Evolutionary conservation across 1,140 invertebrate species (phyloP), one percentile per base, ranked within the genome.

Genomic region (Lordiphosa collinella): DNA sequence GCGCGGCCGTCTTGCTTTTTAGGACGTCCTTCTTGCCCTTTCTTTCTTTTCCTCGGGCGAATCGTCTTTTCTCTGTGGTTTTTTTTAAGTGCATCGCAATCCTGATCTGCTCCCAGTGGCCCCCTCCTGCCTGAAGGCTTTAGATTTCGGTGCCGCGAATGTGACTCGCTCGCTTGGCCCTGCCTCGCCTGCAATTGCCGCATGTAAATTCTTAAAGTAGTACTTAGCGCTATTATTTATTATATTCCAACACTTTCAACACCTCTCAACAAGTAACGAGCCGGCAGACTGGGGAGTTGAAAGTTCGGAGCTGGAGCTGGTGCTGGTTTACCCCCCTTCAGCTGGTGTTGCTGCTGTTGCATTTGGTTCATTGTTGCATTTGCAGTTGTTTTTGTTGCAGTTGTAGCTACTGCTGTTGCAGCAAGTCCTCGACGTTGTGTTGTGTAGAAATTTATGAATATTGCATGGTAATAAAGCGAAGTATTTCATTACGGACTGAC

Each of bases 191-290:
- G 78, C 78, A 82, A 82, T 84, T 82, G 76, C 76, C 72, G 76
- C 78, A 82, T 82, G 79, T 84, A 86, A 86, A 86, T 86, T 86
- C 82, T 86, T 86, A 86, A 86, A 86, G 84, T 86, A 87, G 82
- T 86, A 86, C 76, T 86, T 86, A 86, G 76, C 69, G 69, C 73
- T 86, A 86, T 86, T 86, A 86, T 86, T 86, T 86, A 86, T 86
- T 86, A 84, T 84, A 87, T 86, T 84, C 84, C 84, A 86, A 71
- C 76, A 85, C 69, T 86, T 87, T 86, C 82, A 86, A 74, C 82
- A 86, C 82, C 82, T 86, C 84, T 86, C 82, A 86, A 86, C 82
- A 86, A 86, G 82, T 87, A 68, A 71, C 61, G 35, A 54, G 32
- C 5, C 3, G 8, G 31, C 32, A 12, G 51, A 14, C 7, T 18